phyloP scores from a whole-genome alignment of 2,113 vertebrate species.

The Silurus meridionalis region DNA sequence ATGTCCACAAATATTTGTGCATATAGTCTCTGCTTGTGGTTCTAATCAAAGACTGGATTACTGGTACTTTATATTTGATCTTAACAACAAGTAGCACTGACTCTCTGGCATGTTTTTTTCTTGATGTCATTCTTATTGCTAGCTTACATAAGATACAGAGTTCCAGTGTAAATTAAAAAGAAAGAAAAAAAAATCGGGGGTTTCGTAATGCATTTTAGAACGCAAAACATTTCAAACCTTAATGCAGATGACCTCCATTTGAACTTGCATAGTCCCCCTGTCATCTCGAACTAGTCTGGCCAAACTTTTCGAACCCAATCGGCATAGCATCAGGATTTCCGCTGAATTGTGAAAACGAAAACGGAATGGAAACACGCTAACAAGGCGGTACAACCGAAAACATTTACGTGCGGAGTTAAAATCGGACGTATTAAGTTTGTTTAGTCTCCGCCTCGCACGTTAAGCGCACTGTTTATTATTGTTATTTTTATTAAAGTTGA shows the following conservation, averaged over 20 bases:
- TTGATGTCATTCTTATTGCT: background rate
- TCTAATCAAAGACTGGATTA: slow-evolving; percentile 37
- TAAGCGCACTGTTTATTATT: too few relatives aligned
- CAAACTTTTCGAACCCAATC: background rate
- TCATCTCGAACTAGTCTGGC: background rate
- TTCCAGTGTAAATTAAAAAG: background rate
- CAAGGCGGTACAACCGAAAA: too few relatives aligned
- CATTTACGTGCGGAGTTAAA: too few relatives aligned
- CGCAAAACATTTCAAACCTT: background rate
- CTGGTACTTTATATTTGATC: background rate
- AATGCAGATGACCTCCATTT: background rate
- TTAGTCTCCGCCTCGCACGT: too few relatives aligned
- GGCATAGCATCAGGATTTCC: background rate
- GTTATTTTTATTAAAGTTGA: too few relatives aligned
- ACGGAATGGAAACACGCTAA: too few relatives aligned
- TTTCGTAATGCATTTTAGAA: background rate
- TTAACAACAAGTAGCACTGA: background rate
- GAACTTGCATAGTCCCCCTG: background rate
- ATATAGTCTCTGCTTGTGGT: background rate
- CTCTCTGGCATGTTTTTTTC: background rate
- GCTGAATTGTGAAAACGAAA: too few relatives aligned
- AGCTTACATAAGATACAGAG: background rate
- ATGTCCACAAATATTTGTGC: too few relatives aligned
- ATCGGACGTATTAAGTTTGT: too few relatives aligned
- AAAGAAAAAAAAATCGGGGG: too few relatives aligned